Percentiles rank a stretch among this genome's conserved stretches.
Evolutionary conservation across 1,140 invertebrate genomes (phyloP).

Genomic region (Ditylenchus dipsaci): DNA sequence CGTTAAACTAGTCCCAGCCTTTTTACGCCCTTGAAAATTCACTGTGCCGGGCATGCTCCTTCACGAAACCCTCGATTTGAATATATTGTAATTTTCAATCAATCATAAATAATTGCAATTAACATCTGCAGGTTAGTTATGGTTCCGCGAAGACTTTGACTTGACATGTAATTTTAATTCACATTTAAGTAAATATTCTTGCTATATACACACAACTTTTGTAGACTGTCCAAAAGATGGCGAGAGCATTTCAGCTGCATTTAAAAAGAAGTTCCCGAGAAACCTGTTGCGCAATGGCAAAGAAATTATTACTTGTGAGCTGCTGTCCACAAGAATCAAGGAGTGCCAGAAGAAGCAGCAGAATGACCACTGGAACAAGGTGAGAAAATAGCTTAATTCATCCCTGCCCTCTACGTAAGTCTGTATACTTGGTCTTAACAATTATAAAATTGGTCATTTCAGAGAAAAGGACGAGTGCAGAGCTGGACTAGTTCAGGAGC

Average conservation of each 20-base stretch:
- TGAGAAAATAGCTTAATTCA: conserved; percentile 18
- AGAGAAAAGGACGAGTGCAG: conserved; percentile 51
- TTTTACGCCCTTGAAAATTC: too few species aligned
- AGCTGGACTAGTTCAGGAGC: conserved; percentile 44
- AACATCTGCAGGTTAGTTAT: background rate
- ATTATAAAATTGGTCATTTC: conserved; percentile 32
- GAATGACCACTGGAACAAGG: conserved; percentile 29
- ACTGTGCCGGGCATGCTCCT: too few species aligned
- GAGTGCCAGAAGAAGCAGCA: conserved; percentile 39
- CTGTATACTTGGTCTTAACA: too few species aligned
- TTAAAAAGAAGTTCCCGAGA: conserved; percentile 38
- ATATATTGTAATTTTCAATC: too few species aligned
- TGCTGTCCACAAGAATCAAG: conserved; percentile 30
- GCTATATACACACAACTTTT: too few species aligned
- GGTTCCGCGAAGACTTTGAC: conserved; percentile 1
- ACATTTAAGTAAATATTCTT: background rate
- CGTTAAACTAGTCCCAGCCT: too few species aligned
- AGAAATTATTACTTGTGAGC: conserved; percentile 37
- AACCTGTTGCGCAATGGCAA: conserved; percentile 44
- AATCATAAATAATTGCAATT: too few species aligned
- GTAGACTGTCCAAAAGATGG: conserved; percentile 36
- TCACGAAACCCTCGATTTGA: too few species aligned
- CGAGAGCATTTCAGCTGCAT: conserved; percentile 27
- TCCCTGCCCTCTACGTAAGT: conserved; percentile 12
- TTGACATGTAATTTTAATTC: background rate